Evolutionary conservation across 1,140 invertebrate genomes (phyloP).

Genomic region (Drosophila parvula): DNA sequence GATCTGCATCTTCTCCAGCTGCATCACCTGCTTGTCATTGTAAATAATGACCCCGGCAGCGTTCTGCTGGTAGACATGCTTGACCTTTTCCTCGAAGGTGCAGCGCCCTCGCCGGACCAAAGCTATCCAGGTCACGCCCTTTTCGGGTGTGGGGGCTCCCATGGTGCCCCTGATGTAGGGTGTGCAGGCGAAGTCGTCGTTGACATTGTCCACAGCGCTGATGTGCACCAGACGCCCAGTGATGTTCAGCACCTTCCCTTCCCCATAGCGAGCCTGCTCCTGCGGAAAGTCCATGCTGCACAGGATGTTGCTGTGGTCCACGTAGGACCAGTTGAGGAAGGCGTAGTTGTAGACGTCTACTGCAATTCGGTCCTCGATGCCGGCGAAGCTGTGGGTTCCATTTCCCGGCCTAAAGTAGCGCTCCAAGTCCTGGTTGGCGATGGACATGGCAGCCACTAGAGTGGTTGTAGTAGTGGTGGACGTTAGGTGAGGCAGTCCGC

Average conservation of each 20-base stretch:
- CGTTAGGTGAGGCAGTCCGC: conserved; percentile 67
- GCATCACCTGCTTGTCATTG: conserved; percentile 88
- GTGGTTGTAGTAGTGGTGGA: conserved; percentile 76
- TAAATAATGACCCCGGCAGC: conserved; percentile 91
- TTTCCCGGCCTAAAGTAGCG: conserved; percentile 77
- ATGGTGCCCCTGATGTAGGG: conserved; percentile 86
- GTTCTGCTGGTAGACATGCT: conserved; percentile 88
- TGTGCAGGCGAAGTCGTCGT: conserved; percentile 88
- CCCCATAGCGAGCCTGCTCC: conserved; percentile 89
- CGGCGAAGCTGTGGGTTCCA: conserved; percentile 58
- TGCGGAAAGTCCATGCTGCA: conserved; percentile 74
- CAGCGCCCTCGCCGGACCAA: conserved; percentile 89
- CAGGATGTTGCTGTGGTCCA: conserved; percentile 59
- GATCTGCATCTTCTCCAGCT: conserved; percentile 89
- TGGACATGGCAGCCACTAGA: conserved; percentile 77
- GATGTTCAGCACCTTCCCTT: conserved; percentile 87
- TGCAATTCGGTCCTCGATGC: conserved; percentile 67
- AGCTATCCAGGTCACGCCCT: conserved; percentile 89
- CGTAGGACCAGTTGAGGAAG: conserved; percentile 78
- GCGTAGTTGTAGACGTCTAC: conserved; percentile 77
- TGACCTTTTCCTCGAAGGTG: conserved; percentile 90
- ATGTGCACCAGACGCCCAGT: conserved; percentile 87
- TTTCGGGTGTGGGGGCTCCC: conserved; percentile 85
- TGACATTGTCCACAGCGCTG: conserved; percentile 84
- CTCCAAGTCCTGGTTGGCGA: conserved; percentile 79